A percentile compares a stretch with the other conserved stretches of the same genome.
These are phyloP conservation scores for Scarus forsteni DNA, from an alignment of 2,797 vertebrate genomes.

Conservation along the genomic window DNA sequence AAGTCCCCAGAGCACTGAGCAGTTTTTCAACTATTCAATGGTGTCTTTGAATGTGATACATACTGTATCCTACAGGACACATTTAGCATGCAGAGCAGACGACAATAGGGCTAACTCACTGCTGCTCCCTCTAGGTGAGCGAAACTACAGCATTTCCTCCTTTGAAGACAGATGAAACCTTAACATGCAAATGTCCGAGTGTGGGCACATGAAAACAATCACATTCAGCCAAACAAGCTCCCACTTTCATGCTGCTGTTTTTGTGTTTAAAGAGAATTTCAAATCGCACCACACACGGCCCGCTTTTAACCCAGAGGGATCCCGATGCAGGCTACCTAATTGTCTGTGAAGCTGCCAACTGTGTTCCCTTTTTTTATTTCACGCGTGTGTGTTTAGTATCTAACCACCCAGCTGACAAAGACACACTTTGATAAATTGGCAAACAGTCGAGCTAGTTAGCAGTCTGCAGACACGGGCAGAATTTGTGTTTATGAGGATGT, in stretches of 20 bases:
- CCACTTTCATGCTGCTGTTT: conserved; percentile 71
- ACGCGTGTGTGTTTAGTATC: conserved; percentile 84
- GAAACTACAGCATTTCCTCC: conserved; percentile 46
- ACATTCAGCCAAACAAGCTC: conserved; percentile 26
- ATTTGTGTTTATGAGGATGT: conserved; percentile 8
- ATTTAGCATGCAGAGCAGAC: conserved; percentile 63
- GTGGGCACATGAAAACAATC: conserved; percentile 24
- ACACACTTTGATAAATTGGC: conserved; percentile 94
- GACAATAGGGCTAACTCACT: conserved; percentile 34
- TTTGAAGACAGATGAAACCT: conserved; percentile 66
- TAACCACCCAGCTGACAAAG: conserved; percentile 91
- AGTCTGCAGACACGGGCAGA: conserved; percentile 70
- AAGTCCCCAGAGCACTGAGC: conserved; percentile 41
- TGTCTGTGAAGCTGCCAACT: conserved; percentile 90
- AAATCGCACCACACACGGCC: conserved; percentile 69
- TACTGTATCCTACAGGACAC: conserved; percentile 55
- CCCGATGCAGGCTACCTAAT: conserved; percentile 87
- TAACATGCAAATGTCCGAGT: conserved; percentile 50
- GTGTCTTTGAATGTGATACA: conserved; percentile 75
- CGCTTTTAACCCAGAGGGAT: conserved; percentile 87
- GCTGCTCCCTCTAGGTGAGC: conserved; percentile 54
- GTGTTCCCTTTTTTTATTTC: conserved; percentile 47
- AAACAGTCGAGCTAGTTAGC: conserved; percentile 92
- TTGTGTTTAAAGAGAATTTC: conserved; percentile 87
- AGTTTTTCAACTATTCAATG: conserved; percentile 77